Evolutionary conservation across 2,888 invertebrate species (phyloP), one percentile per base, ranked within the genome.

Genomic region (Heliconius erato): DNA sequence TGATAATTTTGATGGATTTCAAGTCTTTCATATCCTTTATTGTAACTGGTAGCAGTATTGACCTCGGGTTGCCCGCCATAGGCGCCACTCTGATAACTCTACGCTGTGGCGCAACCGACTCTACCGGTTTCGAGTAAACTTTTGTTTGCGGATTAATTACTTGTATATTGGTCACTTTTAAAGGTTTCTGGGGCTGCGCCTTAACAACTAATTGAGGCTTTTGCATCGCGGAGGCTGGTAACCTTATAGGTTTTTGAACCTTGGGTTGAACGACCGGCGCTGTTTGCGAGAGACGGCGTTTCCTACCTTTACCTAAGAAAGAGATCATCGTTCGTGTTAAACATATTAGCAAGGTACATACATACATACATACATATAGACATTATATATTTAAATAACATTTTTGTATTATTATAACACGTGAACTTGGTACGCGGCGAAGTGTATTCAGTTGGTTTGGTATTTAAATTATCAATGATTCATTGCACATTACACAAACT

Each of bases 1-100:
- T 97, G 79, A 98, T 97, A 81, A 98, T 97, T 93, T 98, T 97
- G 81, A 97, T 97, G 0, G 97, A 97, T 86, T 97, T 97, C 81
- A 98, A 96, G 89, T 97, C 97, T 91, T 97, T 97, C 93, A 97
- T 97, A 83, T 97, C 97, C 87, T 97, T 97, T 76, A 97, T 92
- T 63, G 97, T 97, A 11, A 98, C 97, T 0, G 98, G 98, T 35
- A 98, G 94, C 26, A 98, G 93, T 84, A 98, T 97, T 0, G 98
- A 97, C 26, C 97, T 94, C 7, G 97, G 96, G 88, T 96, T 96
- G 5, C 96, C 96, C 2, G 94, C 93, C 93, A 96, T 94, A 0
- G 96, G 96, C 0, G 96, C 94, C 0, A 95, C 95, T 59, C 95
- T 87, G 19, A 96, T 95, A 9, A 95, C 94, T 83, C 95, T 91